Base-by-base conservation (phyloP, 2,797 vertebrate genomes). In the Leptoclinus maculatus region DNA sequence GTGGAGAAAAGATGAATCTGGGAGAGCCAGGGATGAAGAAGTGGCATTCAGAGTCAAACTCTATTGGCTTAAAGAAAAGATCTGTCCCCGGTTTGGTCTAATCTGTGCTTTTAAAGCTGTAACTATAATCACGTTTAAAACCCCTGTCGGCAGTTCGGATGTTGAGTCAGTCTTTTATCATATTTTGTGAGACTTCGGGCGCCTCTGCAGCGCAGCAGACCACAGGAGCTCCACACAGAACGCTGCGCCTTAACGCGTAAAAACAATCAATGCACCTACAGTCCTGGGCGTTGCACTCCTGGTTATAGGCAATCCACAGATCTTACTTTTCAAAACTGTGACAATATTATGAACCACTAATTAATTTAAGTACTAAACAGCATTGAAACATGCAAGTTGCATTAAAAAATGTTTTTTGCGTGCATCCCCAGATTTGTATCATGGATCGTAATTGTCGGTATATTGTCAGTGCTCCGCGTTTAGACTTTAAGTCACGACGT, bases 181-280 rank as follows among this genome's bases (percentile, higher is more conserved):
- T 70, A 76, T 85, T 84, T 51, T 67, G 39, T 56, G 62, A 82
- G 83, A 89, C 88, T 91, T 86, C n/a, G 71, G 84, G 86, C 71
- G 78, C 78, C 82, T 87, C 84, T 88, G 91, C 87, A 84, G 85
- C 82, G 74, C 90, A 83, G 83, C 69, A 23, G 74, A 34, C 58
- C 72, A 64, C 83, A 43, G 23, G 60, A 83, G 85, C 83, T 87
- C 79, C 85, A 34, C 83, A 76, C 83, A 87, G 12, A 76, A 25
- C 77, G 76, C 87, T 90, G 93, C 90, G 85, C 88, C 89, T 90
- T 89, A 86, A 89, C 91, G 90, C 91, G 74, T 84, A 78, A 87
- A 85, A 88, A 83, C 83, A 90, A 89, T 80, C 91, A 83, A 89
- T 92, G 88, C 88, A 72, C 73, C 80, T 75, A 27, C 82, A 80